Percentiles rank a stretch among this genome's conserved stretches.
These are phyloP conservation scores for Engystomops pustulosus DNA, from an alignment of 2,113 vertebrate genomes.

Conservation along the genomic window DNA sequence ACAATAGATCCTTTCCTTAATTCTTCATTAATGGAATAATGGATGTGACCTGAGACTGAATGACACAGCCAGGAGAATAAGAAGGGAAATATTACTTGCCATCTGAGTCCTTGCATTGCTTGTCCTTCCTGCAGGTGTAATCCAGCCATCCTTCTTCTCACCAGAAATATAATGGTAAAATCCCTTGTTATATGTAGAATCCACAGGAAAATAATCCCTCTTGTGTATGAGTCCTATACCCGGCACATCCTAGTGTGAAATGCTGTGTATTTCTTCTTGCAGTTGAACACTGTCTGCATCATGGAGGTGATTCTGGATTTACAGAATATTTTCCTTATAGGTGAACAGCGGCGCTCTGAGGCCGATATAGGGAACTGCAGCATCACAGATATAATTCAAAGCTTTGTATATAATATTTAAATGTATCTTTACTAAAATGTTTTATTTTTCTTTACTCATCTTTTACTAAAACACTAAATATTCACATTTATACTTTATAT, in stretches of 20 bases:
- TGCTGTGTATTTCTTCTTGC: conserved; percentile 30
- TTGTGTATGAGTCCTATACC: conserved; percentile 8
- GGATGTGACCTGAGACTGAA: conserved; percentile 63
- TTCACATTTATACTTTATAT: no score
- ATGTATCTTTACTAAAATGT: no score
- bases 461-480: no score
- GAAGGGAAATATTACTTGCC: conserved; percentile 58
- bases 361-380: conserved; percentile 44
- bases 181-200: background rate
- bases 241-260: conserved; percentile 17
- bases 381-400: no score
- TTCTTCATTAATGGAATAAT: conserved; percentile 72
- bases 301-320: conserved; percentile 25
- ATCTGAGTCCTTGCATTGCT: conserved; percentile 1
- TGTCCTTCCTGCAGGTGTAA: conserved; percentile 29
- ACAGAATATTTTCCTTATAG: conserved; percentile 11
- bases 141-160: conserved; percentile 26
- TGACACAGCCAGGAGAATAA: conserved; percentile 58
- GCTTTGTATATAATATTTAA: no score
- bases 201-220: background rate
- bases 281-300: background rate
- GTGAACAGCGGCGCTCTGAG: conserved; percentile 57
- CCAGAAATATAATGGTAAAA: background rate
- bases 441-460: no score
- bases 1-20: conserved; percentile 69